Conservation (phyloP, 2,797 vertebrate genomes). For the Syndactyla subalaris region DNA sequence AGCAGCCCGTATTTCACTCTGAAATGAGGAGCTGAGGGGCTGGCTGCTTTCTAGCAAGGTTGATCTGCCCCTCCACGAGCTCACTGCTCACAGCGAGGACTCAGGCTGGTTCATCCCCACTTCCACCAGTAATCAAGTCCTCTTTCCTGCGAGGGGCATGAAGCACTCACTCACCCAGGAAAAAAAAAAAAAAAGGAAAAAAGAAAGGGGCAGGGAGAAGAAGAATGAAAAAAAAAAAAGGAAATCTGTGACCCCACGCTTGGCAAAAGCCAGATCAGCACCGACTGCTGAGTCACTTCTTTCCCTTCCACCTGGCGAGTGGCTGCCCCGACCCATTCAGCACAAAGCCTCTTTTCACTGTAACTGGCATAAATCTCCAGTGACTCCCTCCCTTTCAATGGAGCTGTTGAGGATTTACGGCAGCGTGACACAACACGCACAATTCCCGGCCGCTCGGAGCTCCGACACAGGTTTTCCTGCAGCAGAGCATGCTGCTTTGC, state of each 20-base stretch:
- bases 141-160: not conserved
- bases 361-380: conserved; percentile 44
- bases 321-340: conserved; percentile 24
- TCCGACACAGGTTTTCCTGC: not conserved
- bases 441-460: not conserved
- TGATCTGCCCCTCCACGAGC: not conserved
- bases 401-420: conserved; percentile 18
- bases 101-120: not conserved
- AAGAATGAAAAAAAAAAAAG: not conserved
- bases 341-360: conserved; percentile 36
- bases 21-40: not conserved
- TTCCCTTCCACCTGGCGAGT: conserved; percentile 54
- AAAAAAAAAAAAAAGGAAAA: not conserved
- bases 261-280: conserved; percentile 38
- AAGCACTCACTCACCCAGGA: not conserved
- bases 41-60: not conserved
- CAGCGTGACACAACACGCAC: not conserved
- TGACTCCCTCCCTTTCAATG: not conserved
- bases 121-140: not conserved
- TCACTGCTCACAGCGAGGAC: not conserved
- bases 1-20: not conserved
- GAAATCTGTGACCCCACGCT: not conserved
- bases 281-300: conserved; percentile 58
- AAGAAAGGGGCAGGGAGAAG: not conserved
- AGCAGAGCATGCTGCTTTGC: not conserved